A percentile compares a stretch with the other conserved stretches of the same genome.
phyloP scores from a whole-genome alignment of 53 echinoderm and acorn worm genomes.

The Antedon mediterranea region DNA sequence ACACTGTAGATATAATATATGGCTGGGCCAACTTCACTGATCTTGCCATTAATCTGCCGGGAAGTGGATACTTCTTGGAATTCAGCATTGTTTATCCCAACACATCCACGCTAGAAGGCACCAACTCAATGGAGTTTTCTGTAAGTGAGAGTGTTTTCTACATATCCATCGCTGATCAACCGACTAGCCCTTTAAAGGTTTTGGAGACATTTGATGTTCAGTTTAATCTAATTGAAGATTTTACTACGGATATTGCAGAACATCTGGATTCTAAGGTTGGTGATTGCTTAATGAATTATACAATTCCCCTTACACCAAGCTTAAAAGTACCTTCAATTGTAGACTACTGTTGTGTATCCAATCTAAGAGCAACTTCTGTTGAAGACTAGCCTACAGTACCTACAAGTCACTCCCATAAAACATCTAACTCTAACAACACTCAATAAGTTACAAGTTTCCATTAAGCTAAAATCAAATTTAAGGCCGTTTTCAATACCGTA shows the following conservation, averaged over 20 bases:
- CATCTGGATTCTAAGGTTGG: conserved; percentile 44
- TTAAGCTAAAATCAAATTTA: too few relatives aligned
- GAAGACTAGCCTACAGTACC: too few relatives aligned
- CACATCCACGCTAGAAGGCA: conserved; percentile 18
- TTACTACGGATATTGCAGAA: conserved; percentile 29
- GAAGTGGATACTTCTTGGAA: conserved; percentile 43
- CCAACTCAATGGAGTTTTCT: conserved; percentile 27
- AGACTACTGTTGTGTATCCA: too few relatives aligned
- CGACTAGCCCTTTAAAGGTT: background rate
- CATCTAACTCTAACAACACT: too few relatives aligned
- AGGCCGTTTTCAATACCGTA: too few relatives aligned
- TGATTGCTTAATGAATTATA: background rate
- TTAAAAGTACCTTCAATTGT: too few relatives aligned
- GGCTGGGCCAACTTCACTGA: conserved; percentile 81
- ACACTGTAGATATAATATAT: conserved; percentile 31
- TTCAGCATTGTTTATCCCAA: conserved; percentile 50
- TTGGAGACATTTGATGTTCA: background rate
- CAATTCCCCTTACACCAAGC: too few relatives aligned
- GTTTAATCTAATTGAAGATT: conserved; percentile 11
- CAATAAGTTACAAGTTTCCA: too few relatives aligned
- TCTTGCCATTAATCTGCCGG: conserved; percentile 27
- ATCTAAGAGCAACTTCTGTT: too few relatives aligned
- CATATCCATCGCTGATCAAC: background rate
- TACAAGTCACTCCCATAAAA: too few relatives aligned
- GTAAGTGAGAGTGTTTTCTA: conserved; percentile 33